Base-by-base conservation (phyloP, 2,797 vertebrate genomes). In the Sardinella longiceps region DNA sequence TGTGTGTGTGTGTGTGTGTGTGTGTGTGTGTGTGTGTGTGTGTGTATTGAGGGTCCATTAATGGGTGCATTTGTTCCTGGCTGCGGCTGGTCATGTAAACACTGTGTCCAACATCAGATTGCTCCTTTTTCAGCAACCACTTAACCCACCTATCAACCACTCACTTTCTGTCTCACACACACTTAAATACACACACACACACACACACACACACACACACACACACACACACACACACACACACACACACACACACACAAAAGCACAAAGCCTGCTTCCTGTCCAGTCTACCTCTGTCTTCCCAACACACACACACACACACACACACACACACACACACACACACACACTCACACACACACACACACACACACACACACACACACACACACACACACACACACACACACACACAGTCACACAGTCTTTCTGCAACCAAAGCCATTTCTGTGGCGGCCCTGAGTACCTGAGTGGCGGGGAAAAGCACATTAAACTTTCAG, bases 401-500 rank as follows among this genome's bases (percentile, higher is more conserved):
- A 58, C 20, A 60, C 56, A 48, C 82, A 88, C 82, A 88, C 56
- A 60, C 56, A 60, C 56, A 25, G 23, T 87, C 81, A 87, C 88
- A 87, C 90, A 70, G 53, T 6, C 50, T 90, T 93, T 91, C 89
- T 95, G 94, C 93, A 94, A 91, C 90, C 90, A 91, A 93, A 94
- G 94, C 93, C 93, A 93, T 95, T 95, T 95, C 88, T 91, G 89
- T 92, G 89, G 89, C 92, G 90, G 91, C 89, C 90, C 89, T 93
- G 89, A 93, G 92, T 93, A 93, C 91, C 92, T 92, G 88, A 92
- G 92, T 70, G 30, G 66, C 80, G 90, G 87, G 92, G 89, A 90
- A 91, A 56, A 91, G 87, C 91, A 88, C 94, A 95, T 96, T 93
- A 95, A 96, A 93, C 89, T 94, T 95, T 95, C 93, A 95, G 88